Evolutionary conservation across 1,140 invertebrate genomes (phyloP).

Genomic region (Formica selysi): DNA sequence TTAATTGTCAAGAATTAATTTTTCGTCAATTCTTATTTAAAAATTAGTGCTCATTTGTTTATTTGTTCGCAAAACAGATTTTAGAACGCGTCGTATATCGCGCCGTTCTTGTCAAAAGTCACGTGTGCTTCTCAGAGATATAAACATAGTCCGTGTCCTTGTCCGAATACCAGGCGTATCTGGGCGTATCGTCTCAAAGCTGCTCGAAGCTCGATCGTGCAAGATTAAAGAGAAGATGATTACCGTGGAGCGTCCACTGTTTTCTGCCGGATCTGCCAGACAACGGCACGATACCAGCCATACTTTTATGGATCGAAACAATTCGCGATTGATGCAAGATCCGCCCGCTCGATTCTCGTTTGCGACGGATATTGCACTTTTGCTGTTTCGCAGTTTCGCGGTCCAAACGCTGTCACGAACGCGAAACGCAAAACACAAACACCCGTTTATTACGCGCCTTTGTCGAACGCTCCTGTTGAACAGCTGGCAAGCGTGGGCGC

Average conservation of each 20-base stretch:
- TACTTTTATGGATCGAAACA: conserved; percentile 36
- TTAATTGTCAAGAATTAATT: not conserved
- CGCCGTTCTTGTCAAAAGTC: not conserved
- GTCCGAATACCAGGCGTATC: not conserved
- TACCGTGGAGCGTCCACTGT: conserved; percentile 86
- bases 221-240: conserved; percentile 59
- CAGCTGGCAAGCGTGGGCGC: conserved; percentile 25
- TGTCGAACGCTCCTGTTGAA: conserved; percentile 37
- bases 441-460: not conserved
- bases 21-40: not conserved
- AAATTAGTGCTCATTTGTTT: not conserved
- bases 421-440: not conserved
- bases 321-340: not conserved
- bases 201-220: not conserved
- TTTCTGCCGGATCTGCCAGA: conserved; percentile 84
- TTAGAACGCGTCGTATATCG: not conserved
- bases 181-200: not conserved
- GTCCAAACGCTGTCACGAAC: not conserved
- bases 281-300: conserved; percentile 84
- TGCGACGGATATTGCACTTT: not conserved
- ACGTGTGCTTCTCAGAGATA: not conserved
- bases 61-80: not conserved
- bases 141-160: not conserved
- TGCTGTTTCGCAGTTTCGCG: not conserved
- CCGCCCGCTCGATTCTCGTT: not conserved